These are phyloP conservation scores for Schizopygopsis malacanthus DNA, from an alignment of 2,797 vertebrate genomes.

Conservation along the genomic window DNA sequence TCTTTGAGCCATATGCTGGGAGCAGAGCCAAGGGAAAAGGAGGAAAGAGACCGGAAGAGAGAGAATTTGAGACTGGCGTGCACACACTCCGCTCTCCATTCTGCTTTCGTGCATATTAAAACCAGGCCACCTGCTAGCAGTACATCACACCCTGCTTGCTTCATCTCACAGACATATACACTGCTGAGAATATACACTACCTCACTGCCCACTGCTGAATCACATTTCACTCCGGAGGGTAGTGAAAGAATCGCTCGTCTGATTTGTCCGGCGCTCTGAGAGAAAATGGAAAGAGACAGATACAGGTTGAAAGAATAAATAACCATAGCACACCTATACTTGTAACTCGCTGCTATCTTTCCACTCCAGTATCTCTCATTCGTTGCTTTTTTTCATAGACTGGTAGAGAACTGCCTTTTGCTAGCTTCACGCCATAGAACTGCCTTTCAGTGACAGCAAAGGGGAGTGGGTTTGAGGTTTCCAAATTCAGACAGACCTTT, in stretches of 20 bases:
- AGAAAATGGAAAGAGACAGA: slow-evolving; percentile 37
- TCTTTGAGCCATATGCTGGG: slow-evolving; percentile 54
- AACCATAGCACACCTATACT: slow-evolving; percentile 47
- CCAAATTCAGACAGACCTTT: slow-evolving; percentile 37
- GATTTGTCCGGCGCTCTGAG: slow-evolving; percentile 35
- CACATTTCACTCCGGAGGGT: slow-evolving; percentile 39
- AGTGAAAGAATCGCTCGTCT: slow-evolving; percentile 35
- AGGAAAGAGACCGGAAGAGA: slow-evolving; percentile 41
- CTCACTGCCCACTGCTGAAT: slow-evolving; percentile 26
- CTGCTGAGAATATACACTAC: slow-evolving; percentile 10
- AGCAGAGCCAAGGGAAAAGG: slow-evolving; percentile 48
- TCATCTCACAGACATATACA: slow-evolving; percentile 20
- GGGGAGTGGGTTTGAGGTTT: slow-evolving; percentile 13
- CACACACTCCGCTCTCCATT: slow-evolving; percentile 46
- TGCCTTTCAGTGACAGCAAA: slow-evolving; percentile 32
- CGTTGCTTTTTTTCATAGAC: slow-evolving; percentile 13
- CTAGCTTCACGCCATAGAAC: slow-evolving; percentile 19
- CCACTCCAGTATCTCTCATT: slow-evolving; percentile 39
- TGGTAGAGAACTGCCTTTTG: slow-evolving; percentile 16
- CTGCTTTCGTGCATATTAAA: slow-evolving; percentile 49
- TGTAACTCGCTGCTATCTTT: slow-evolving; percentile 44
- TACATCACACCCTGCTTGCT: slow-evolving; percentile 50
- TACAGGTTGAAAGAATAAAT: slow-evolving; percentile 42
- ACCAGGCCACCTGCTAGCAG: slow-evolving; percentile 51
- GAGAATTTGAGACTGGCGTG: slow-evolving; percentile 45